Evolutionary conservation across 2,888 invertebrate species (phyloP), one percentile per base, ranked within the genome.

Genomic region (Peribatodes rhomboidaria): DNA sequence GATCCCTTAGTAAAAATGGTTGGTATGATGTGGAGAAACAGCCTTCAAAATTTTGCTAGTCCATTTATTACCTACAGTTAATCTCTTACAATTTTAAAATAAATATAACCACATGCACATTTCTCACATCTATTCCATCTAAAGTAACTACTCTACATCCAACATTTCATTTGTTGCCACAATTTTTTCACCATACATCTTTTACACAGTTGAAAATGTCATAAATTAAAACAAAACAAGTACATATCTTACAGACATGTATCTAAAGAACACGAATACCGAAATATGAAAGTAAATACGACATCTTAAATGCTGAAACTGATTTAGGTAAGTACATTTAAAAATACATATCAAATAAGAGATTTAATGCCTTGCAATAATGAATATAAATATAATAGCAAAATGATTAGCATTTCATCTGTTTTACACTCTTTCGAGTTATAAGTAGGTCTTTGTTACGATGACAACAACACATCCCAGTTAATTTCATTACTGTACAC

Each of bases 401-500:
- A 72, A 77, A 72, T 78, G 78, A 81, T 73, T 80, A 70, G 73
- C 70, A 77, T 75, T 80, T 78, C 73, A 81, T 76, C 75, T 70
- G 65, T 61, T 41, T 54, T 31, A 55, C 55, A 55, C 64, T 57
- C 39, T 27, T 46, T 33, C 27, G 31, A 44, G 54, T 49, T 39
- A 52, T n/a, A 52, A 61, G 50, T 44, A 42, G 47, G 58, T 71
- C 61, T 56, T 70, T 72, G 80, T 87, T 75, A 89, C 74, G 86
- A 77, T 68, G 86, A 80, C 61, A 90, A 74, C 67, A 91, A 77
- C 66, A 90, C 94, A 84, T 97, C 97, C 97, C 97, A 97, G 86
- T 97, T 95, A 72, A 96, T 96, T 81, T 96, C 95, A 81, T 96
- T 96, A 82, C 97, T 96, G 87, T 97, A 99, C 20, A 99, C 99